Evolutionary conservation across 2,888 invertebrate species (phyloP).

Genomic region (Zele albiditarsus): DNA sequence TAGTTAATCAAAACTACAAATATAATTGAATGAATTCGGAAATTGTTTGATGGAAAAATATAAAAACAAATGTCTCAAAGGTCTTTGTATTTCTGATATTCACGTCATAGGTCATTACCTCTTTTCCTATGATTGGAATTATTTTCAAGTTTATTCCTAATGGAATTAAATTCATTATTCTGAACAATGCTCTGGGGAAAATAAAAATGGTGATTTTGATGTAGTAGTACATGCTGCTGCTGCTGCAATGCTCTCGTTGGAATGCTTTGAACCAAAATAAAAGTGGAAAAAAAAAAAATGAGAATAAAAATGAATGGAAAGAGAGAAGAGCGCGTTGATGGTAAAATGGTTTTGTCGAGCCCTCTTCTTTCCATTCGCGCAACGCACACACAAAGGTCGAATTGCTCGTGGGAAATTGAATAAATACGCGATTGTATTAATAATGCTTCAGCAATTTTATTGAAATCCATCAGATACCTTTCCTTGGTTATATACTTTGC

Average conservation of each 20-base stretch:
- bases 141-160: neutral
- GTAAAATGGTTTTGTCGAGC: conserved; percentile 38
- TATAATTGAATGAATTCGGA: too few species aligned
- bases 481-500: neutral
- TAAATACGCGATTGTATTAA: conserved; percentile 39
- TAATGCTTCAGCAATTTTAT: conserved; percentile 37
- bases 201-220: neutral
- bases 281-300: neutral
- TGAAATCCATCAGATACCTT: conserved; percentile 31
- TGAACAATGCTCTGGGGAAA: neutral
- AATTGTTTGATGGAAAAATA: too few species aligned
- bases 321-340: conserved; percentile 5
- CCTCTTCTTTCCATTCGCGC: conserved; percentile 31
- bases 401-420: conserved; percentile 33
- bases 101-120: neutral
- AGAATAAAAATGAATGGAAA: conserved; percentile 26
- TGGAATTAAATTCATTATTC: neutral
- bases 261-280: neutral
- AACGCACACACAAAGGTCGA: conserved; percentile 34
- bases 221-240: neutral
- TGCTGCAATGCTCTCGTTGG: neutral
- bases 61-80: too few species aligned
- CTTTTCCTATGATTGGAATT: neutral
- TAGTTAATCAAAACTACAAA: too few species aligned
- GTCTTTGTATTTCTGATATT: neutral